These are phyloP conservation scores for Melospiza melodia DNA, from an alignment of 2,113 vertebrate species.

Conservation along the genomic window DNA sequence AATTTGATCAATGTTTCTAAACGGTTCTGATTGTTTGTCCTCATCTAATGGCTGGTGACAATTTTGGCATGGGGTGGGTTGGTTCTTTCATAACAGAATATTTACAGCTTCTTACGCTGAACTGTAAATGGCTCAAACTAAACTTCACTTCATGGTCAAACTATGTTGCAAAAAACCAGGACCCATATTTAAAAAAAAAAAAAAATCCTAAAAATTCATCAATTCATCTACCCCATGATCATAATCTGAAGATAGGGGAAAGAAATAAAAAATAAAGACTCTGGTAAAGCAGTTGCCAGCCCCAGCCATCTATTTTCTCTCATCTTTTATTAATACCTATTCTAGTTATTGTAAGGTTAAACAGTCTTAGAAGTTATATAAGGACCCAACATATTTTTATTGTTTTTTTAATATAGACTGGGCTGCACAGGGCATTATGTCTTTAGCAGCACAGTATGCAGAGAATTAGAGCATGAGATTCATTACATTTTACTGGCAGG, in stretches of 20 bases:
- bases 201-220: neutral
- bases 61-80: neutral
- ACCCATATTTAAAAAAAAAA: neutral
- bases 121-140: neutral
- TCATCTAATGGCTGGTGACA: neutral
- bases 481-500: neutral
- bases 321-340: neutral
- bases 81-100: neutral
- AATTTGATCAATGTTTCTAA: neutral
- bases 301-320: neutral
- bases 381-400: neutral
- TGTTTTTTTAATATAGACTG: neutral
- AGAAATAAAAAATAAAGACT: neutral
- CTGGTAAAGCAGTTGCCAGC: neutral
- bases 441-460: neutral
- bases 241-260: neutral
- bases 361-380: neutral
- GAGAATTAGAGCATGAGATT: neutral
- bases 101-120: neutral
- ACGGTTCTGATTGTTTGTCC: neutral
- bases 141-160: neutral
- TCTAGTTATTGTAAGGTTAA: neutral
- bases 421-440: neutral
- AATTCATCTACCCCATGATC: neutral
- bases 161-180: neutral